Base-by-base conservation (phyloP, 2,113 vertebrate genomes). In the Henicopernis longicauda region DNA sequence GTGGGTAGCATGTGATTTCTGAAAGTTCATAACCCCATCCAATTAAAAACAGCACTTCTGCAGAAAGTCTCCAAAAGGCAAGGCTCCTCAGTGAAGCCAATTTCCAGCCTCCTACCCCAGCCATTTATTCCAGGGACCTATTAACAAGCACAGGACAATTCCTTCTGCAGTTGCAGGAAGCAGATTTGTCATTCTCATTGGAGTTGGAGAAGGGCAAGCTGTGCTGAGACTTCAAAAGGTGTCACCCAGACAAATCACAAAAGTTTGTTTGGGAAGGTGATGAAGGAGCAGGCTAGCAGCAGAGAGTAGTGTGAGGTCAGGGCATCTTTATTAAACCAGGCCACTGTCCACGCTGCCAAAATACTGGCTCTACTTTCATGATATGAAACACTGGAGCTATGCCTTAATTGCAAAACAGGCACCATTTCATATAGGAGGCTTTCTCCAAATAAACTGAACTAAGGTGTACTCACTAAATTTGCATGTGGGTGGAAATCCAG, bases 21-120 rank as follows among this genome's bases (percentile, higher is more conserved):
- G 34, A n/a, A 74, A 78, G 70, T 93, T 95, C 91, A 80, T 82
- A 89, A 91, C 80, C 52, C 9, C 15, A 42, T 54, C 36, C 73
- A 93, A 84, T 91, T 92, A 92, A 95, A 91, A 86, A 10, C 11
- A 31, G 36, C 2, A 5, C 26, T 85, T 73, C 34, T 57, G 45
- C 54, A 83, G 90, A 74, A 91, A 77, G 25, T 72, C 34, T 82
- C 57, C n/a, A 72, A 50, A 50, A 89, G 76, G 29, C 52, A 89
- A 11, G 20, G 22, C 50, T 93, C 50, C 66, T 73, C 42, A 27
- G 42, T 38, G 69, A 82, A 84, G 36, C 6, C 23, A 9, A 72
- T 79, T 86, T 74, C 34, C 69, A 89, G 31, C 23, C 7, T 91
- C 32, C 42, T 89, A 27, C 14, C 31, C n/a, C 79, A 22, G 5